Base-by-base conservation (phyloP, 2,888 invertebrate species). In the Beris chalybata region DNA sequence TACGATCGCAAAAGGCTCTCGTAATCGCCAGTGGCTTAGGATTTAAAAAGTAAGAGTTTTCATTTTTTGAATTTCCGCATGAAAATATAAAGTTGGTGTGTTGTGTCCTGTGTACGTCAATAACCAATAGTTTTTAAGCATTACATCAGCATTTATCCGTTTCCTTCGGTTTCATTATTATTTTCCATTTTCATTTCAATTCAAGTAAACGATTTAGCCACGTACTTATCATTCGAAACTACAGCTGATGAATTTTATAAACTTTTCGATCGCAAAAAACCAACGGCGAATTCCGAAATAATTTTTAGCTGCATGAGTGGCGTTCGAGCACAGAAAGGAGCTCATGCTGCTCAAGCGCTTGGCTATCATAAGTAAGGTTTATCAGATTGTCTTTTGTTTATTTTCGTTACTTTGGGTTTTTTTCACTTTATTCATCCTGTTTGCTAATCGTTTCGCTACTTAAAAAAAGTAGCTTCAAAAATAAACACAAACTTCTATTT, bases 1-100 rank as follows among this genome's bases (percentile, higher is more conserved):
- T 81, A 72, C 82, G 89, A 75, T 86, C 87, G 71, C 82, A 79
- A 6, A 84, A 79, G 76, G 87, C 87, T 11, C 83, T 86, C 74
- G 81, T 83, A 72, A 82, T 82, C 74, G 83, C 87, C 52, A 72
- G 81, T 31, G 81, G 83, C 72, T 72, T 85, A 64, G 89, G 89
- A 74, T 89, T 80, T 75, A 81, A 81, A 73, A 86, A 86, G 89
- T 88, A 80, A 79, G 64, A 50, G 29, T 13, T 55, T 55, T 55
- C 32, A 4, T 13, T 55, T 55, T 55, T 55, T 7, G 31, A 32
- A 32, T 31, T 12, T 7, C 38, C 9, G 38, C 38, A 38, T 38
- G 38, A 38, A 38, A 38, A 38, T 9, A 4, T 38, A 38, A 5
- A 9, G 38, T 38, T 38, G 9, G 15, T 4, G n/a, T 13, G 31